These are phyloP conservation scores for Typhlichthys eigenmanni DNA, from an alignment of 2,797 vertebrate species.

Conservation along the genomic window DNA sequence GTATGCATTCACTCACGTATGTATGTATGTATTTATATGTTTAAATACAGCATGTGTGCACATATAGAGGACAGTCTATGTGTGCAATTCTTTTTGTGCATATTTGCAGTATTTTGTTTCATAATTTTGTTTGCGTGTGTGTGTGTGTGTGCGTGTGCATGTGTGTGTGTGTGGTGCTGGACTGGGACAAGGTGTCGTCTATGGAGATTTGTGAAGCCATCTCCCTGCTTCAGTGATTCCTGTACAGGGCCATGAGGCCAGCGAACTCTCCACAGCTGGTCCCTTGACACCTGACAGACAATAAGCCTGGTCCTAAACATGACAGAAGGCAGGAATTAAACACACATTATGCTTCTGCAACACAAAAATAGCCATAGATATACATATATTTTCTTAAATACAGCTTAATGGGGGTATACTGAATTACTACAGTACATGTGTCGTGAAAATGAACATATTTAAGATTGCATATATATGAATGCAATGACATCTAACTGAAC, in stretches of 20 bases:
- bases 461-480: too few species aligned
- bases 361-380: too few species aligned
- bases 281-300: conserved; percentile 45
- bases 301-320: conserved; percentile 12
- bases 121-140: background rate
- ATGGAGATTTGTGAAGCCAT: conserved; percentile 70
- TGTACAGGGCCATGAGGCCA: conserved; percentile 37
- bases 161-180: conserved; percentile 32
- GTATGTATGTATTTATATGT: conserved; percentile 2
- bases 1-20: background rate
- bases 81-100: background rate
- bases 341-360: conserved; percentile 1
- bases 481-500: background rate
- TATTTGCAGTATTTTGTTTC: background rate
- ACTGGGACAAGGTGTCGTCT: conserved; percentile 63
- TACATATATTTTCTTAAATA: too few species aligned
- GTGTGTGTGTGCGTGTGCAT: background rate
- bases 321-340: conserved; percentile 2
- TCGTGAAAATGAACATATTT: too few species aligned
- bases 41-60: background rate
- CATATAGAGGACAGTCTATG: background rate
- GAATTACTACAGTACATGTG: too few species aligned
- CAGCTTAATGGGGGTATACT: too few species aligned
- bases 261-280: conserved; percentile 35
- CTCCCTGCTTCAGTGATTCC: conserved; percentile 79